Conservation (phyloP, 1,140 invertebrate genomes). For the Platyscapa corneri region DNA sequence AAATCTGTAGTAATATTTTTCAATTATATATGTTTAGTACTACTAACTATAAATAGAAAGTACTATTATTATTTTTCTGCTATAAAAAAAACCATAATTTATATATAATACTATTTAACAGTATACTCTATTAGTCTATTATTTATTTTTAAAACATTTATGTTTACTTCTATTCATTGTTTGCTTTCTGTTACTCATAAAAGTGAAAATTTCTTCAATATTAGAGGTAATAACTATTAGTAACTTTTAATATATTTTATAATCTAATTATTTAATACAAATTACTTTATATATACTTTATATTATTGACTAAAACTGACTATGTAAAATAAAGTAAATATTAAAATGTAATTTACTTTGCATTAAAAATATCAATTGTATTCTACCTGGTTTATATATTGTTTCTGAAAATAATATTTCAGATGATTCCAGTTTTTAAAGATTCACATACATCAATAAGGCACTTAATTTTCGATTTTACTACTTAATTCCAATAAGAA, state of each 20-base stretch:
- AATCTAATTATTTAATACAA: too few relatives aligned
- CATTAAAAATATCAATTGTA: constrained; percentile 21
- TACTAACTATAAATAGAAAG: background rate
- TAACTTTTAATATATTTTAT: too few relatives aligned
- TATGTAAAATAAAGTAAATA: background rate
- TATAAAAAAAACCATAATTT: background rate
- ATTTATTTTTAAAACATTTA: too few relatives aligned
- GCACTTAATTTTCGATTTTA: constrained; percentile 21
- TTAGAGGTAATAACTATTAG: too few relatives aligned
- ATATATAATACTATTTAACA: too few relatives aligned
- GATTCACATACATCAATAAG: background rate
- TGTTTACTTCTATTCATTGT: too few relatives aligned
- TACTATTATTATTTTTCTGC: background rate
- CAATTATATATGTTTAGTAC: background rate
- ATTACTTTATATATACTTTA: background rate
- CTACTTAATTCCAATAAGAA: too few relatives aligned
- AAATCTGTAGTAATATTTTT: background rate
- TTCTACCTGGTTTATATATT: constrained; percentile 4
- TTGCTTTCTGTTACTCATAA: too few relatives aligned
- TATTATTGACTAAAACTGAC: background rate
- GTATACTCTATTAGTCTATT: too few relatives aligned
- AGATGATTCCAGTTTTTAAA: background rate
- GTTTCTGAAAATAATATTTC: background rate
- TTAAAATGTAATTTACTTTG: background rate
- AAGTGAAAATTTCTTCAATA: too few relatives aligned